Evolutionary conservation across 1,140 invertebrate genomes (phyloP).

Genomic region (Drosophila pectinifera): DNA sequence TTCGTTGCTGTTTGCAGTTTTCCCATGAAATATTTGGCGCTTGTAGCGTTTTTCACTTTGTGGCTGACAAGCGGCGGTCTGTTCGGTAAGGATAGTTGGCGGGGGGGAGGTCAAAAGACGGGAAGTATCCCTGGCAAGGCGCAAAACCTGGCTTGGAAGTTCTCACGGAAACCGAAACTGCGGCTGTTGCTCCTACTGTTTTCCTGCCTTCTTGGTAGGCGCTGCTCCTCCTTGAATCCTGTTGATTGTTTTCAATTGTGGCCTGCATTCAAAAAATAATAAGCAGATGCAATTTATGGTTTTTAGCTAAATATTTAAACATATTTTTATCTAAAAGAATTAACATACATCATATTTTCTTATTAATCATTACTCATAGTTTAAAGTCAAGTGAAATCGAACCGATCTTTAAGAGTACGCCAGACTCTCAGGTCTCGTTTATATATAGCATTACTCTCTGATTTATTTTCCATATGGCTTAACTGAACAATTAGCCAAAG

Average conservation of each 20-base stretch:
- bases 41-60: constrained; percentile 75
- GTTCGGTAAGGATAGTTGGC: constrained; percentile 10
- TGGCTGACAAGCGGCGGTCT: constrained; percentile 28
- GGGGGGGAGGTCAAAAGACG: constrained; percentile 13
- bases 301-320: no score
- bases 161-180: constrained; percentile 53
- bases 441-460: not conserved
- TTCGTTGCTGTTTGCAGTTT: constrained; percentile 41
- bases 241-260: constrained; percentile 9
- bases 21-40: constrained; percentile 75
- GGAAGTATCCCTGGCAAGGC: constrained; percentile 22
- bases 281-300: no score
- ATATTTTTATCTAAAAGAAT: no score
- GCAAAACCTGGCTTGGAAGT: constrained; percentile 47
- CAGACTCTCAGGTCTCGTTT: no score
- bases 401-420: no score
- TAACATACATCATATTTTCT: no score
- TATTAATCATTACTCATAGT: not conserved
- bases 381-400: not conserved
- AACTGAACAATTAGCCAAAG: constrained; percentile 4
- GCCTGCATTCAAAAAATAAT: not conserved
- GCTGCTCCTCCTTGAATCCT: not conserved
- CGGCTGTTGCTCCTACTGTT: constrained; percentile 21
- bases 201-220: constrained; percentile 8
- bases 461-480: not conserved